These are phyloP conservation scores for Gobio occitaniae DNA, from an alignment of 2,797 vertebrate genomes.

Conservation along the genomic window DNA sequence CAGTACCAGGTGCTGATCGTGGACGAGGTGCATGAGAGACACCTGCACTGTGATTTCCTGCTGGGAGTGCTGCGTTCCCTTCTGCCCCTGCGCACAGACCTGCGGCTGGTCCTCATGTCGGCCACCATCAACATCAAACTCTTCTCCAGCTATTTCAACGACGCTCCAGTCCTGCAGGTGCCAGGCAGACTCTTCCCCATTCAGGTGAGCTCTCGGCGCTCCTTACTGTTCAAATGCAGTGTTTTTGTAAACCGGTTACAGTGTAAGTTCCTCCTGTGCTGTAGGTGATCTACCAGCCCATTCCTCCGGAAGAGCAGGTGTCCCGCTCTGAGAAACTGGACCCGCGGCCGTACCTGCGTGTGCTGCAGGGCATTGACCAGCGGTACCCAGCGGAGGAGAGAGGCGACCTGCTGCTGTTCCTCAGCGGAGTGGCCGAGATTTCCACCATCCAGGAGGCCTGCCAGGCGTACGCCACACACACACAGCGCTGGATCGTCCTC, in stretches of 20 bases:
- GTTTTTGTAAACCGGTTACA: neutral
- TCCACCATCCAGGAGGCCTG: slow-evolving; percentile 84
- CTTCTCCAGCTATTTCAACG: slow-evolving; percentile 85
- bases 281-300: slow-evolving; percentile 90
- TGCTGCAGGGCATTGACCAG: slow-evolving; percentile 90
- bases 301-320: slow-evolving; percentile 79
- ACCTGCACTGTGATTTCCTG: slow-evolving; percentile 91
- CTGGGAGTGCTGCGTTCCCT: slow-evolving; percentile 86
- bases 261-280: neutral
- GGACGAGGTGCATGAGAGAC: slow-evolving; percentile 93
- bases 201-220: slow-evolving; percentile 72
- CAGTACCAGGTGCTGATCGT: slow-evolving; percentile 86
- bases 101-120: slow-evolving; percentile 92
- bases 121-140: slow-evolving; percentile 94
- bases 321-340: slow-evolving; percentile 86
- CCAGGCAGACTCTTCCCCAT: slow-evolving; percentile 92
- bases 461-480: slow-evolving; percentile 85
- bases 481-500: slow-evolving; percentile 88
- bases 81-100: slow-evolving; percentile 75
- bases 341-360: slow-evolving; percentile 86
- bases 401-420: slow-evolving; percentile 90
- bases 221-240: neutral
- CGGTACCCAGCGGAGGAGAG: slow-evolving; percentile 87
- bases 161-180: slow-evolving; percentile 89
- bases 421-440: slow-evolving; percentile 92